Conservation (phyloP, 53 echinoderm and acorn worm genomes). For the Pentamera pediparva region DNA sequence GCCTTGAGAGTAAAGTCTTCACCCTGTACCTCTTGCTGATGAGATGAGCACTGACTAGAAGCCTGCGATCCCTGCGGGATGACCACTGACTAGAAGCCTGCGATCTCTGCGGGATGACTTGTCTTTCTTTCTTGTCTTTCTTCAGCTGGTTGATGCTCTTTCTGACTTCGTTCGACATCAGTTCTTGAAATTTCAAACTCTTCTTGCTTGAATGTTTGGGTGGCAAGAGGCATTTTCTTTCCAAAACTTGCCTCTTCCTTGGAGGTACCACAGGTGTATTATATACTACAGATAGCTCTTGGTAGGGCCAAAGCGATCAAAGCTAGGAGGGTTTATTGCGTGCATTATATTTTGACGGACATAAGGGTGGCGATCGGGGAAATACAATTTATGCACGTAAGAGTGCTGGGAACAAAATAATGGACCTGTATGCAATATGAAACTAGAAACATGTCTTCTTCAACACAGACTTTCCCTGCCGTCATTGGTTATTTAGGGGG, state of each 20-base stretch:
- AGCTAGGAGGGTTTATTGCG: not conserved
- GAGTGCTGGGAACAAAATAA: not conserved
- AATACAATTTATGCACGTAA: not conserved
- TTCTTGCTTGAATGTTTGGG: not conserved
- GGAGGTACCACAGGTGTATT: not conserved
- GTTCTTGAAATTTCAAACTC: not conserved
- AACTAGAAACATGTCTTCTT: not conserved
- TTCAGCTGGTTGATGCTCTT: not conserved
- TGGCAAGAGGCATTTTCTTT: not conserved
- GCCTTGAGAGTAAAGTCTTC: conserved; percentile 5
- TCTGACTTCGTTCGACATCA: not conserved
- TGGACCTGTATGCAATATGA: not conserved
- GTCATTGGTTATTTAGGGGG: not conserved
- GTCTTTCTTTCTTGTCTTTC: conserved; percentile 26
- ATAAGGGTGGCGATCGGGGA: not conserved
- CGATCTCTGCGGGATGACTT: conserved; percentile 16
- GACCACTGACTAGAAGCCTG: conserved; percentile 10
- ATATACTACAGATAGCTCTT: not conserved
- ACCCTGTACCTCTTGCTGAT: conserved; percentile 22
- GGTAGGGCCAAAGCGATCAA: not conserved
- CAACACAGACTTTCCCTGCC: not conserved
- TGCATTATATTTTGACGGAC: not conserved
- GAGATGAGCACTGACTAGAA: conserved; percentile 12
- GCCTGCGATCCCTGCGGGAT: conserved; percentile 15
- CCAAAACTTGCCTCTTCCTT: conserved; percentile 9